Percentiles rank a stretch among this genome's conserved stretches.
Evolutionary conservation across 2,113 vertebrate genomes (phyloP).

Genomic region (Dromiciops gliroides): DNA sequence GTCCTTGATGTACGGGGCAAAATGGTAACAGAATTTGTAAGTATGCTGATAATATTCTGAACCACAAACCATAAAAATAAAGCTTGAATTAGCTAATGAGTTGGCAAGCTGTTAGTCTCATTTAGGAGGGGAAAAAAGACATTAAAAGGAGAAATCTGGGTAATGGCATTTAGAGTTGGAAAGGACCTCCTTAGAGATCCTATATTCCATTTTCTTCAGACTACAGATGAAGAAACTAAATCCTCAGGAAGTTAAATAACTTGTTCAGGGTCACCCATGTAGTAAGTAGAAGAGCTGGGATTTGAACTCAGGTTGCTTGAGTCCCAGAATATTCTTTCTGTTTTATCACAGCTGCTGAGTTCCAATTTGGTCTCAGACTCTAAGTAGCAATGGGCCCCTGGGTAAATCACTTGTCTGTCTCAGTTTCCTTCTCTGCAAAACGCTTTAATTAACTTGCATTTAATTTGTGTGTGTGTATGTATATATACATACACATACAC

Average conservation of each 20-base stretch:
- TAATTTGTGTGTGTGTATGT: neutral
- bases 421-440: neutral
- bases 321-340: neutral
- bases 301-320: neutral
- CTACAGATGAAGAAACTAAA: neutral
- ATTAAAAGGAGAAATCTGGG: neutral
- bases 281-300: neutral
- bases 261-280: neutral
- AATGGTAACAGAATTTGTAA: neutral
- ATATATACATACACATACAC: too few species aligned
- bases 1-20: neutral
- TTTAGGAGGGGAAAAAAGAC: neutral
- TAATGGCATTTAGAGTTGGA: neutral
- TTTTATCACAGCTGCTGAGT: neutral
- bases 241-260: neutral
- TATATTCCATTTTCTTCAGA: neutral
- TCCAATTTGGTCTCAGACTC: neutral
- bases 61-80: neutral
- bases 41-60: neutral
- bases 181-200: neutral
- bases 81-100: neutral
- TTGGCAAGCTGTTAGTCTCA: neutral
- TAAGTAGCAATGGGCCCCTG: neutral
- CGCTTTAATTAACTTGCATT: neutral
- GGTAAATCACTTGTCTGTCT: neutral